Evolutionary conservation across 2,797 vertebrate species (phyloP), one percentile per base, ranked within the genome.

Genomic region (Parambassis ranga): DNA sequence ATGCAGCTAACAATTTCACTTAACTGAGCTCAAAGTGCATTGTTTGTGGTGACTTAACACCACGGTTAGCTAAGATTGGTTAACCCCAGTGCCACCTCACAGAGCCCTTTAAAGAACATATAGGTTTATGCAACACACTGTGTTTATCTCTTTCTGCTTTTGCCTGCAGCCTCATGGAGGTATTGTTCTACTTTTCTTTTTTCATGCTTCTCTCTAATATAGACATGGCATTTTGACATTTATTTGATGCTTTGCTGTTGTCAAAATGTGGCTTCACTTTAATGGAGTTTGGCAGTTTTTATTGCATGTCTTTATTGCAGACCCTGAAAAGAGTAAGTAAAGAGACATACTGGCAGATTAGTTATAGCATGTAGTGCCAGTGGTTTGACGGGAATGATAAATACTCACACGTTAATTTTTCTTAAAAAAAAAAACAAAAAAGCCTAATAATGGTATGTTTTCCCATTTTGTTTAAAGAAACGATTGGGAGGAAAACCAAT

Each of bases 21-120:
- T 44, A 77, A 83, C 71, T 69, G 41, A 75, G 75, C 49, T 70
- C 52, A 10, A 76, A 60, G 58, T 72, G 51, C 24, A 52, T 75
- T 75, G 66, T 85, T 85, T 77, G 64, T 65, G 72, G 74, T 11
- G 8, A 32, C 48, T 53, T 33, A 75, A 82, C 51, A 75, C 69
- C 48, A 36, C 43, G 36, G 52, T 68, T 69, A 19, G 49, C 64
- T 76, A 22, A 36, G 44, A 61, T 32, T 65, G 85, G 84, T 84
- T 85, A 75, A 82, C 74, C 74, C 46, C 58, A 56, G 51, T 0
- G 77, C 68, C 82, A 83, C 81, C 75, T 86, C 70, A 13, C 75
- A 68, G 36, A 18, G 57, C 38, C 65, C 35, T 31, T 39, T 52
- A 36, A 36, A 28, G 32, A 71, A 67, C 66, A 28, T 53, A 66